phyloP scores from a whole-genome alignment of 2,113 vertebrate genomes.

The Galemys pyrenaicus region DNA sequence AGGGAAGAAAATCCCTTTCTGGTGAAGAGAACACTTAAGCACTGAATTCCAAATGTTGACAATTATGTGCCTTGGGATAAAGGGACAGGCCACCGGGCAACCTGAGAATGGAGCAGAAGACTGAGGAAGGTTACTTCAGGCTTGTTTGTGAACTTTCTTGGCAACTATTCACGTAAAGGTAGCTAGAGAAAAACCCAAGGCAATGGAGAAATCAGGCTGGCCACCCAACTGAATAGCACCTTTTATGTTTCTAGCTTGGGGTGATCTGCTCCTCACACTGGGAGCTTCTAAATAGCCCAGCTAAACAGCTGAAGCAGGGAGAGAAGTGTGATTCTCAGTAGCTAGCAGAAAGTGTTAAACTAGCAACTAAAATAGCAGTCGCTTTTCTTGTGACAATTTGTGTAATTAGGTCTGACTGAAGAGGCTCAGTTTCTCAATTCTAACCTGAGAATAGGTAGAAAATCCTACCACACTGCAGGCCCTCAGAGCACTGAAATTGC shows the following conservation, averaged over 20 bases:
- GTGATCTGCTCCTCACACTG: background rate
- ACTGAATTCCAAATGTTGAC: background rate
- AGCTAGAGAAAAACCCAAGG: constrained; percentile 17
- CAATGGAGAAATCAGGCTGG: background rate
- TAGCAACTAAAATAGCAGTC: background rate
- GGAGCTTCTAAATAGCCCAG: constrained; percentile 45
- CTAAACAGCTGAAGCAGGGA: constrained; percentile 1
- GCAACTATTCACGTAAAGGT: constrained; percentile 33
- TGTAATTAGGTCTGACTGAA: constrained; percentile 42
- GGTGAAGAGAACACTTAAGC: background rate
- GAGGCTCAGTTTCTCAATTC: constrained; percentile 35
- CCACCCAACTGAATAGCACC: background rate
- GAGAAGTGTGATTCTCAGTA: background rate
- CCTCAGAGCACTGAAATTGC: background rate
- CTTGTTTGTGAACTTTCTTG: background rate
- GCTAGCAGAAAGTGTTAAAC: constrained; percentile 33
- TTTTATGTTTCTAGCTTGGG: constrained; percentile 46
- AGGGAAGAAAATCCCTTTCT: background rate
- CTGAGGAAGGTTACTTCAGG: background rate
- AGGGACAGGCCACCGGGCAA: background rate
- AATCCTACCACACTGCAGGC: constrained; percentile 20
- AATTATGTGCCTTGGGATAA: background rate
- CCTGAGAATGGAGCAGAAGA: background rate
- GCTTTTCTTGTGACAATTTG: constrained; percentile 48
- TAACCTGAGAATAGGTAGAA: background rate